Evolutionary conservation across 2,113 vertebrate species (phyloP), one percentile per base, ranked within the genome.

Genomic region (Callocephalon fimbriatum): DNA sequence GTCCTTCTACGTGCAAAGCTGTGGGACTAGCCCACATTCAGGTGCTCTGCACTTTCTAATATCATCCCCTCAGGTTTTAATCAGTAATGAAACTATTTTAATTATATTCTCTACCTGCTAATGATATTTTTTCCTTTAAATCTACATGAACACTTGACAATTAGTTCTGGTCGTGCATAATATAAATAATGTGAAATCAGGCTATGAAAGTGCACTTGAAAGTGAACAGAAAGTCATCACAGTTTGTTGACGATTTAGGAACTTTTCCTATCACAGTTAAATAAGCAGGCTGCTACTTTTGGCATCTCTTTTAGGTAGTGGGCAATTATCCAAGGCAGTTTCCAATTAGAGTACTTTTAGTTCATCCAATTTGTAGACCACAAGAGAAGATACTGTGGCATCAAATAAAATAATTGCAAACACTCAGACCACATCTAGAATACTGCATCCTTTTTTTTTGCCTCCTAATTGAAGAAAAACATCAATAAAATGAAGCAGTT

Each of bases 341-440:
- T 95, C 51, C 53, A 91, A 66, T 86, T 86, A 76, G 71, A 86
- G 50, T 68, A 53, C 81, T 95, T 91, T 93, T 93, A 91, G 37
- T 68, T 86, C 58, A 81, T 93, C 54, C 74, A 76, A 45, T 96
- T 53, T 91, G 31, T 88, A 87, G 71, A 23, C 70, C 40, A 53
- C 37, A 54, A 77, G 66, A 82, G 45, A 82, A 96, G 74, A 85
- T 61, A 82, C 21, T 19, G 7, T 79, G 25, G 12, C 66, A 88
- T 76, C 82, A 90, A 29, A 86, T 80, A 51, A 96, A 95, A 90
- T 87, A 78, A 91, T 82, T 93, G 48, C 53, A 79, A 82, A 76
- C 31, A 59, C 77, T 83, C 67, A 48, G 53, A 40, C 37, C 38
- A 18, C 25, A 48, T 90, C 44, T 91, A 71, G 59, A 87, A 70